Percentiles rank a stretch among this genome's conserved stretches.
Conservation (phyloP, 2,888 invertebrate species). For the Apotomis betuletana region DNA sequence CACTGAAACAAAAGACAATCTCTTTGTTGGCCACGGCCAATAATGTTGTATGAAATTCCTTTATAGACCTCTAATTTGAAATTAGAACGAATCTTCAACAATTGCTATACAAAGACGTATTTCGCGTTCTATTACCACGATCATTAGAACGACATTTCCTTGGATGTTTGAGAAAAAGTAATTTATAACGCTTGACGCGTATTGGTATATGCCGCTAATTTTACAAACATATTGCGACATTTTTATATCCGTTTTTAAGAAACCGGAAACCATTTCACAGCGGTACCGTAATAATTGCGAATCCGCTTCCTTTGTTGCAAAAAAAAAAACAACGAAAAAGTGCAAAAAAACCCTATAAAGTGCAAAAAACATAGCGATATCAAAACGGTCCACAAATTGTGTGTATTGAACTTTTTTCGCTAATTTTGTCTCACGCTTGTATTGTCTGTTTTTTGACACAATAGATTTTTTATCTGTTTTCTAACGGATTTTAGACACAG, state of each 20-base stretch:
- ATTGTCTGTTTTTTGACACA: conserved; percentile 14
- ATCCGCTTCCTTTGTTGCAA: conserved; percentile 22
- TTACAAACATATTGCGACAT: background rate
- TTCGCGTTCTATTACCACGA: too few species aligned
- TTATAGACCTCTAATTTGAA: too few species aligned
- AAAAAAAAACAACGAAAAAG: conserved; percentile 10
- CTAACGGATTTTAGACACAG: conserved; percentile 6
- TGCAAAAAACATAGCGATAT: background rate
- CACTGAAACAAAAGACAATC: too few species aligned
- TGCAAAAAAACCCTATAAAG: background rate
- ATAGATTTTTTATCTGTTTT: background rate
- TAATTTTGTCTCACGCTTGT: conserved; percentile 21
- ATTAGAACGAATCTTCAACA: too few species aligned
- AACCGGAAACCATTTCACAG: conserved; percentile 3
- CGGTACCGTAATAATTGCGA: conserved; percentile 21
- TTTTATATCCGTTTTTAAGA: background rate
- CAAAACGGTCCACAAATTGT: conserved; percentile 12
- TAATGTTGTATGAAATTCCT: too few species aligned
- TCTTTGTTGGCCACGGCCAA: too few species aligned
- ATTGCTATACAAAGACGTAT: too few species aligned
- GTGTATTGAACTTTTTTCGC: conserved; percentile 9
- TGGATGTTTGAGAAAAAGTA: too few species aligned
- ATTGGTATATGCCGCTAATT: background rate
- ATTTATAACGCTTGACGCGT: too few species aligned
- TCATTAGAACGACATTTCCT: too few species aligned